Base-by-base conservation (phyloP, 2,113 vertebrate genomes). In the Protobothrops mucrosquamatus region DNA sequence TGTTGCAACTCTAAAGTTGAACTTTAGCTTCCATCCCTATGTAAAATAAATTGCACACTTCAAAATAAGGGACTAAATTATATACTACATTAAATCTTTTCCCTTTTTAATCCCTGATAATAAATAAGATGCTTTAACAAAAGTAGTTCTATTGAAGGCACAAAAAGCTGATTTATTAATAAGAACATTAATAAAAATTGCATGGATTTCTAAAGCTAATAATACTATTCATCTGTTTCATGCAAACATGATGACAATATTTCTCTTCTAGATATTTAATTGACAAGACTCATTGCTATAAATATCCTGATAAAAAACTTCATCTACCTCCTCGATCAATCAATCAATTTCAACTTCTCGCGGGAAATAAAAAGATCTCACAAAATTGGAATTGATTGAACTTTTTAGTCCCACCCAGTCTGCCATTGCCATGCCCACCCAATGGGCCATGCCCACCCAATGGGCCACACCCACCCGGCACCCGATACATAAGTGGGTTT, bases 1-100 rank as follows among this genome's bases (percentile, higher is more conserved):
- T 95, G 86, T 85, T 93, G 69, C 12, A 92, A 74, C 95, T 51
- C 94, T 94, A 96, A 96, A 95, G 48, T 92, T 94, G 95, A 95
- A 89, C 94, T 64, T 69, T 93, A 94, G 10, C 92, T 96, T 96
- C 94, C 12, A 89, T 0, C 61, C 92, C 48, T 94, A 87, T 24
- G 59, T 91, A 93, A 96, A 96, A 94, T 43, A 87, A 26, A 88
- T 95, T 93, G 91, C 85, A 89, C 90, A 92, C 34, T 92, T 91
- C 54, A 86, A 23, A 96, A 57, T 0, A 3, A 92, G 69, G 93
- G 90, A 94, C 94, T 93, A 91, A 95, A 93, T 93, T 95, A 55
- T 81, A 91, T 18, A 12, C 89, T 94, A 92, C 18, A 92, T 93
- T 90, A 74, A 85, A 93, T 94, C 10, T 54, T 90, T 6, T 93